Conservation (phyloP, 2,797 vertebrate species). For the Trichosurus vulpecula region DNA sequence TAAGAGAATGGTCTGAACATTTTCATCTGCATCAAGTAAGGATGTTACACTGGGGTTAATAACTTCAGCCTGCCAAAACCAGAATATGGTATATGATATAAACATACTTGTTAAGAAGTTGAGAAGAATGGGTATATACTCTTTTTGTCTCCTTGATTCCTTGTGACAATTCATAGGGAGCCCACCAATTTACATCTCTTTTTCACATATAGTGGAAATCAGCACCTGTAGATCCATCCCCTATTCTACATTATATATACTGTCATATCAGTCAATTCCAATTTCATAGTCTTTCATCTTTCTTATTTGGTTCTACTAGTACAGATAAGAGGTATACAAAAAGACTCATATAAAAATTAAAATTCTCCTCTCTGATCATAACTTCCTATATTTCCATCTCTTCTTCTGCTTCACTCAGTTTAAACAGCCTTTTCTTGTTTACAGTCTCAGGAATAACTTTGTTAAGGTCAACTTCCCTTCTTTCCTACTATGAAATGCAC, state of each 20-base stretch:
- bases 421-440: neutral
- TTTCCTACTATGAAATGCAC: neutral
- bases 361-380: neutral
- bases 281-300: neutral
- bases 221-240: neutral
- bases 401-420: neutral
- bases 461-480: neutral
- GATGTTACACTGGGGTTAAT: neutral
- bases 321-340: neutral
- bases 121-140: neutral
- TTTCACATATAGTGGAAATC: neutral
- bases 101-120: neutral
- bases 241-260: neutral
- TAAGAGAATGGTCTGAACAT: conserved; percentile 6
- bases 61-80: neutral
- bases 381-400: neutral
- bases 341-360: neutral
- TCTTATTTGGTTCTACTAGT: neutral
- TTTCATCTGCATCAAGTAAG: neutral
- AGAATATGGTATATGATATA: neutral
- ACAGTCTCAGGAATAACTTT: neutral
- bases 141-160: neutral
- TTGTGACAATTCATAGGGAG: neutral
- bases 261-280: neutral
- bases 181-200: neutral